A percentile compares a stretch with the other conserved stretches of the same genome.
These are phyloP conservation scores for Ceramica pisi DNA, from an alignment of 2,888 invertebrate genomes.

Conservation along the genomic window DNA sequence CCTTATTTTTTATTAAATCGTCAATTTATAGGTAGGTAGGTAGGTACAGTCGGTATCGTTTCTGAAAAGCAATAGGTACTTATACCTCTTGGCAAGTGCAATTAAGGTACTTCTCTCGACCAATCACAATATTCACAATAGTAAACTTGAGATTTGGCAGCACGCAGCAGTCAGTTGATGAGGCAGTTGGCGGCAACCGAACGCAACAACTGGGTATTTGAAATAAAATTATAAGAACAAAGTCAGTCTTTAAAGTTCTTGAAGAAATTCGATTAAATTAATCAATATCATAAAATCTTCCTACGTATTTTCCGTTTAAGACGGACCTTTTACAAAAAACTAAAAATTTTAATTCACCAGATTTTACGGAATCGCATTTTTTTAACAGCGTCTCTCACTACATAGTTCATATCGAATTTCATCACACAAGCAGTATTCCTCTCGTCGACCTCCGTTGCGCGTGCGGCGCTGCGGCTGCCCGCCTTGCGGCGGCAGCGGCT, in stretches of 20 bases:
- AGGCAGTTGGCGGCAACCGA: neutral
- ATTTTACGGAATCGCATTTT: constrained; percentile 5
- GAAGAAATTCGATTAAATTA: constrained; percentile 6
- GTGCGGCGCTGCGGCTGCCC: constrained; percentile 63
- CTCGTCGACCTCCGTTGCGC: constrained; percentile 67
- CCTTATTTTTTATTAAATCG: constrained; percentile 6
- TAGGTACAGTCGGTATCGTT: neutral
- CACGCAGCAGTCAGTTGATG: neutral
- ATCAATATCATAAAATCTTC: neutral
- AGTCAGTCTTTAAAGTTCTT: constrained; percentile 27
- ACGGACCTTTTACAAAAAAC: neutral
- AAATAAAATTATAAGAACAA: constrained; percentile 3
- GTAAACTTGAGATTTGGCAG: neutral
- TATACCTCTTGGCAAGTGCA: neutral
- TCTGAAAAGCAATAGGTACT: neutral
- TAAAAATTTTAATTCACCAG: neutral
- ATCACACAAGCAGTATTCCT: constrained; percentile 78
- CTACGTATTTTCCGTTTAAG: neutral
- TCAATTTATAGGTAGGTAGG: neutral
- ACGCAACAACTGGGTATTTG: neutral
- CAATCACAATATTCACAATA: neutral
- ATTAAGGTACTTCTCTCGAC: too few species aligned
- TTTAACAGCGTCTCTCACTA: constrained; percentile 22
- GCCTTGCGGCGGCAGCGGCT: constrained; percentile 76
- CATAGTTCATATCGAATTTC: neutral